Conservation (phyloP, 1,140 invertebrate genomes). For the Diachasmimorpha longicaudata region DNA sequence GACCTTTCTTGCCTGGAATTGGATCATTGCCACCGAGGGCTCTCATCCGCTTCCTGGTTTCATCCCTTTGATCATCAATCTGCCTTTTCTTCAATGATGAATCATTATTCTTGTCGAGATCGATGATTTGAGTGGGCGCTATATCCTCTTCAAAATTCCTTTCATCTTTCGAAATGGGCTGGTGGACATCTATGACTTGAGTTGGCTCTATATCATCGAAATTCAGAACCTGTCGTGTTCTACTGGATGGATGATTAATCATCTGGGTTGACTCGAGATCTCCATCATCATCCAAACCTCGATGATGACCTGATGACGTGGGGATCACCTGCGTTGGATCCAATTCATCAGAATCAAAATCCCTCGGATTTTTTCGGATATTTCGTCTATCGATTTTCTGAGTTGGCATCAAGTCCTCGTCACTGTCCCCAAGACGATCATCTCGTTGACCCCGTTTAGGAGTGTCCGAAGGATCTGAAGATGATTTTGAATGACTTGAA, state of each 20-base stretch:
- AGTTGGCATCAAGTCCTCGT: neutral
- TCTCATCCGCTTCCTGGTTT: neutral
- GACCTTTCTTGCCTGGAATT: neutral
- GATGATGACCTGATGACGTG: neutral
- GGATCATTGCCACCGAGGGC: neutral
- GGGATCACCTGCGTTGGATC: neutral
- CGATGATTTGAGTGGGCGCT: slow-evolving; percentile 31
- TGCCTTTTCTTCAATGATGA: neutral
- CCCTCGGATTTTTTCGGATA: neutral
- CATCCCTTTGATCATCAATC: neutral
- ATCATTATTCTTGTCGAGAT: neutral
- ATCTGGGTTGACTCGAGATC: slow-evolving; percentile 1
- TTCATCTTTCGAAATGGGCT: neutral
- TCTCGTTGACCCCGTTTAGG: too few relatives aligned
- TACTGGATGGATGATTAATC: neutral
- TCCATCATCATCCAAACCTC: neutral
- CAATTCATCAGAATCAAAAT: neutral
- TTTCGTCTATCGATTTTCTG: neutral
- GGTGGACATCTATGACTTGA: too few relatives aligned
- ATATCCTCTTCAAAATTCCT: slow-evolving; percentile 30
- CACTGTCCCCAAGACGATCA: neutral
- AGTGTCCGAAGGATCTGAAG: neutral
- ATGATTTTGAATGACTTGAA: neutral
- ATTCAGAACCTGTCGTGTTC: neutral
- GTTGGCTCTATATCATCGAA: neutral